Base-by-base conservation (phyloP, 2,113 vertebrate species). In the Rattus norvegicus region DNA sequence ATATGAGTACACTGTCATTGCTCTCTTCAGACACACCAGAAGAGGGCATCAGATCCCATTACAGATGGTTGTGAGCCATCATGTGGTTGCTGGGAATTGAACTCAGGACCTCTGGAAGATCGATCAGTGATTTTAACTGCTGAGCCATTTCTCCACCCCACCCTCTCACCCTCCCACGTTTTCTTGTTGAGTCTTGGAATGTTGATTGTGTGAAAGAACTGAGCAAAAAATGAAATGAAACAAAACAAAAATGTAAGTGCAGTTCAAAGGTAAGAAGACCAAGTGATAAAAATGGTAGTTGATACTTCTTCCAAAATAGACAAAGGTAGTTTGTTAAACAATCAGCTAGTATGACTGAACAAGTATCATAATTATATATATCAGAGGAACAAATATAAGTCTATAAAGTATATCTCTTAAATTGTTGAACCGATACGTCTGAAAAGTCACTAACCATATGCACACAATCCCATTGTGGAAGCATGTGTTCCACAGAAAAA, bases 101-200 rank as follows among this genome's bases (percentile, higher is more conserved):
- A 43, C 43, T 43, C 43, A 43, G 43, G 43, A 43, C 43, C 43
- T 43, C 3, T 43, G 43, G 43, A 43, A 43, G 43, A 43, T 43
- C 43, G 43, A 43, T 43, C 43, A 43, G 43, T 43, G 43, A 43
- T 43, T 43, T 43, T 43, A 43, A 43, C 43, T 43, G 43, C 43
- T 43, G 43, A 43, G 43, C 43, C 43, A 43, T 43, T 43, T 43
- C 43, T 43, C 43, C 43, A 43, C 43, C 43, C 43, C 43, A 43
- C 43, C 43, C 43, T 43, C 43, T 43, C 43, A 43, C 43, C 43
- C 43, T 43, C 54, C n/a, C 49, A 36, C 92, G 72, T 52, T 93
- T 76, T 73, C 65, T 92, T 96, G 20, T 90, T 92, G 81, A 93
- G 69, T 95, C 87, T 96, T 92, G 36, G 54, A 85, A 56, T 54